Evolutionary conservation across 2,888 invertebrate genomes (phyloP).

Genomic region (Coenonympha arcania): DNA sequence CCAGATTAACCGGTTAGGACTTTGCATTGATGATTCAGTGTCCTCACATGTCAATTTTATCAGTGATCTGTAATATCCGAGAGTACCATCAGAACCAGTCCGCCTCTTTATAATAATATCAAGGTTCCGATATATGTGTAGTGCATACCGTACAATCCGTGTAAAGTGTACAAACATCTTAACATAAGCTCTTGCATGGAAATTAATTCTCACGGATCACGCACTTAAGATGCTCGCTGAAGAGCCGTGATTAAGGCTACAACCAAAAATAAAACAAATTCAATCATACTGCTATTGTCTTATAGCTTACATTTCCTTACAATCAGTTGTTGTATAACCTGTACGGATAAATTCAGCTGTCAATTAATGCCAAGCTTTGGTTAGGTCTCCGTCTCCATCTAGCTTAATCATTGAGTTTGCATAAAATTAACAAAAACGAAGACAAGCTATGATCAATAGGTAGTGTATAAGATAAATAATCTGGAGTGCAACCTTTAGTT

Average conservation of each 20-base stretch:
- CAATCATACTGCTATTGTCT: conserved; percentile 26
- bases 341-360: conserved; percentile 58
- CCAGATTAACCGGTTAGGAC: not conserved
- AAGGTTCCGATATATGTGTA: not conserved
- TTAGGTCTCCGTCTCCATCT: conserved; percentile 41
- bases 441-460: no score
- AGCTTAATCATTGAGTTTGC: conserved; percentile 22
- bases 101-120: not conserved
- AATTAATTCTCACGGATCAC: conserved; percentile 66
- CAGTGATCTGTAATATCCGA: not conserved
- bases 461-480: no score
- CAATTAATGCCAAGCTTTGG: conserved; percentile 62
- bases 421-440: not conserved
- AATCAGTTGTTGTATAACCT: conserved; percentile 32
- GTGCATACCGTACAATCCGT: not conserved
- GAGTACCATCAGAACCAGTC: not conserved
- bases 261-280: conserved; percentile 12
- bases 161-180: conserved; percentile 8
- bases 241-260: conserved; percentile 40
- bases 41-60: not conserved
- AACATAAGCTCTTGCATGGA: conserved; percentile 44
- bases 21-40: not conserved
- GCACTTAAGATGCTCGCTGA: conserved; percentile 54
- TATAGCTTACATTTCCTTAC: conserved; percentile 29
- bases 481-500: no score